These are phyloP conservation scores for Oncorhynchus keta DNA, from an alignment of 2,113 vertebrate genomes.

Conservation along the genomic window DNA sequence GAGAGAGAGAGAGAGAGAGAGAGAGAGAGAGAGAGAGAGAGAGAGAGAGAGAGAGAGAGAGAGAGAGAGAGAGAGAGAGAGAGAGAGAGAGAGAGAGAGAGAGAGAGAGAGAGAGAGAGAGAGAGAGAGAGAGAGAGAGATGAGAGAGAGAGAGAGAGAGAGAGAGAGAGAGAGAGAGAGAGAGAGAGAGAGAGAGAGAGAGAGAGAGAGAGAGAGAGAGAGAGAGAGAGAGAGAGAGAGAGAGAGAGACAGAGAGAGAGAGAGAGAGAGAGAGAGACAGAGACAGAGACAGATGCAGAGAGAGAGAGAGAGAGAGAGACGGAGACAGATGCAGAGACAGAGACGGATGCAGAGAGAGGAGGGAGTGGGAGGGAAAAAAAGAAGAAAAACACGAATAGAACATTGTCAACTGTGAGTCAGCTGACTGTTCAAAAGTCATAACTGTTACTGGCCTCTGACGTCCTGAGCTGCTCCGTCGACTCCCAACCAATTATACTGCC, in stretches of 20 bases:
- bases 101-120: background rate
- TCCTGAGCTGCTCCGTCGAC: background rate
- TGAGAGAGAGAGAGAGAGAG: background rate
- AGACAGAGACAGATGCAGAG: background rate
- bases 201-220: too few relatives aligned
- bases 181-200: background rate
- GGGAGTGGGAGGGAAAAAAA: background rate
- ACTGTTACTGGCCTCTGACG: slow-evolving; percentile 56
- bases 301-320: background rate
- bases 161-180: background rate
- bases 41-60: background rate
- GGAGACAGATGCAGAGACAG: background rate
- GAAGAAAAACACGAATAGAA: slow-evolving; percentile 15
- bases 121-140: background rate
- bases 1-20: too few relatives aligned
- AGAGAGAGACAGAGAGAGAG: background rate
- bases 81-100: background rate
- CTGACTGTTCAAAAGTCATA: slow-evolving; percentile 32
- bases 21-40: too few relatives aligned
- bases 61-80: background rate
- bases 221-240: background rate
- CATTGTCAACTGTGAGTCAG: slow-evolving; percentile 56
- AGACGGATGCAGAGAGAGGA: too few relatives aligned
- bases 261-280: background rate
- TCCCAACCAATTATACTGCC: slow-evolving; percentile 23